These are phyloP conservation scores for Phalangium opilio DNA, from an alignment of 2,888 invertebrate genomes.

Conservation along the genomic window DNA sequence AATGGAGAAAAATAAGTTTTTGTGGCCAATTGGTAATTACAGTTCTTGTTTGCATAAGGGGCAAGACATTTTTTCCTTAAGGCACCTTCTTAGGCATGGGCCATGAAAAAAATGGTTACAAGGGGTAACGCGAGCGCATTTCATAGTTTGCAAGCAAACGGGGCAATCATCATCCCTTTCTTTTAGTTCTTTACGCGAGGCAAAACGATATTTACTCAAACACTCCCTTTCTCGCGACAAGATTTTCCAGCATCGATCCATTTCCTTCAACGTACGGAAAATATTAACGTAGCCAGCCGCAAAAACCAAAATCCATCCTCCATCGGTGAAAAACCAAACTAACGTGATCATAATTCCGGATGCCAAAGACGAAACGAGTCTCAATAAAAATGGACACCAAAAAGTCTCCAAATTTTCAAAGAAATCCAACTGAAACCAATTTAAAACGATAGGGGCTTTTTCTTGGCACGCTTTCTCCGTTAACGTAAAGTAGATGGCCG, in stretches of 20 bases:
- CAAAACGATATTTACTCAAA: conserved; percentile 36
- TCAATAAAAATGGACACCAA: conserved; percentile 48
- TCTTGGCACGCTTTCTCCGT: conserved; percentile 52
- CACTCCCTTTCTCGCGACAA: conserved; percentile 45
- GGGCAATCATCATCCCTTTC: conserved; percentile 61
- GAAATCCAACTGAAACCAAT: conserved; percentile 43
- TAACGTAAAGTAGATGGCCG: conserved; percentile 51
- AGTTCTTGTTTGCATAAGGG: conserved; percentile 48
- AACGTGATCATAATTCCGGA: conserved; percentile 16
- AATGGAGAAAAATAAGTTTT: too few species aligned
- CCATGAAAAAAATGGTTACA: conserved; percentile 67
- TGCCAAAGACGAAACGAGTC: conserved; percentile 14
- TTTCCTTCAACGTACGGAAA: conserved; percentile 14
- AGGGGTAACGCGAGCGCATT: conserved; percentile 54
- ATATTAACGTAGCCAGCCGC: conserved; percentile 17
- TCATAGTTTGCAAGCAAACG: conserved; percentile 54
- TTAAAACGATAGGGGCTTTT: conserved; percentile 43
- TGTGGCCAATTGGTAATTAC: conserved; percentile 3
- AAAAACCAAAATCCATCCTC: conserved; percentile 16
- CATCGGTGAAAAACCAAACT: conserved; percentile 17
- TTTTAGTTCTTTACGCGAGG: conserved; percentile 47
- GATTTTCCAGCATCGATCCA: conserved; percentile 29
- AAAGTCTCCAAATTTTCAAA: conserved; percentile 55
- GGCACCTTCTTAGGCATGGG: conserved; percentile 53
- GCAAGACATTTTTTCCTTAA: conserved; percentile 44